Conservation (phyloP, 1,140 invertebrate genomes). For the Leguminivora glycinivorella region DNA sequence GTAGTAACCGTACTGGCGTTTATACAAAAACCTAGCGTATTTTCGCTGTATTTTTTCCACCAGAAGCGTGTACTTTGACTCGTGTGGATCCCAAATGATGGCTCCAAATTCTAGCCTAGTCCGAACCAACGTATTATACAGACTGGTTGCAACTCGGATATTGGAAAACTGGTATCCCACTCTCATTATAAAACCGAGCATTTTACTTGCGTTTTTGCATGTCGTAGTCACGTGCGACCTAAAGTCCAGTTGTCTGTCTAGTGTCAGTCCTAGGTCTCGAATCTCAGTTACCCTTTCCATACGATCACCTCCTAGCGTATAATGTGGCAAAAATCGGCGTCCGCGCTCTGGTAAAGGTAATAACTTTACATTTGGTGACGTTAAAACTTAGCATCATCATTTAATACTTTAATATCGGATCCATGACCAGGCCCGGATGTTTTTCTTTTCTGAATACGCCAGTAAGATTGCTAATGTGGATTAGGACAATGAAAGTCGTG, state of each 20-base stretch:
- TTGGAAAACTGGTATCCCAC: conserved; percentile 21
- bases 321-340: conserved; percentile 11
- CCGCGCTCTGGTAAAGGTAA: conserved; percentile 27
- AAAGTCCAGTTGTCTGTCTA: conserved; percentile 30
- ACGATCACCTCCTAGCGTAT: conserved; percentile 12
- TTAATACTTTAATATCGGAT: too few relatives aligned
- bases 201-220: conserved; percentile 31
- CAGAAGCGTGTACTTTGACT: conserved; percentile 25
- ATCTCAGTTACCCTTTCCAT: conserved; percentile 29
- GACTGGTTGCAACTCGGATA: conserved; percentile 1
- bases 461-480: too few relatives aligned
- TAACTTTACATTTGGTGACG: conserved; percentile 33
- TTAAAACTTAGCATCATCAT: too few relatives aligned
- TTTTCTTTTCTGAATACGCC: too few relatives aligned
- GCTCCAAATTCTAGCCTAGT: conserved; percentile 31
- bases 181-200: conserved; percentile 32
- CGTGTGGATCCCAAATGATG: conserved; percentile 31
- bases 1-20: conserved; percentile 28
- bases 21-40: conserved; percentile 29
- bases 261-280: conserved; percentile 30
- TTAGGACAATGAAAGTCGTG: too few relatives aligned
- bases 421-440: too few relatives aligned
- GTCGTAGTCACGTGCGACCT: conserved; percentile 16
- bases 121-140: conserved; percentile 30
- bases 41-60: conserved; percentile 29